Conservation (phyloP, 1,140 invertebrate species). For the Coptotermes formosanus region DNA sequence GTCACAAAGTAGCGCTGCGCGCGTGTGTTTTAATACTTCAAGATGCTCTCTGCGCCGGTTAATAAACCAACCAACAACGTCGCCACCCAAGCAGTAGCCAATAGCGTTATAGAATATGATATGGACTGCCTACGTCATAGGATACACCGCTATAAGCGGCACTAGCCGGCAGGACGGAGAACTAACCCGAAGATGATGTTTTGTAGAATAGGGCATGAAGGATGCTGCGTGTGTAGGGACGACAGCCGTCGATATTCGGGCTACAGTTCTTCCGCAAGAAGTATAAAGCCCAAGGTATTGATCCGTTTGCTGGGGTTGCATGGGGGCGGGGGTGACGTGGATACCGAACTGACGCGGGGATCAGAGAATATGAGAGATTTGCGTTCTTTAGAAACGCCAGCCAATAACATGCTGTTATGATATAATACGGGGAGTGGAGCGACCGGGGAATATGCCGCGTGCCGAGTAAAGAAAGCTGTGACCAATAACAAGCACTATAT, state of each 20-base stretch:
- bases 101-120: conserved; percentile 30
- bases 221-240: background rate
- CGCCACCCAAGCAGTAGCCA: conserved; percentile 12
- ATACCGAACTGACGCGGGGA: background rate
- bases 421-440: background rate
- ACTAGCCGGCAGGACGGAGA: background rate
- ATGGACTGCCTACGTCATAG: conserved; percentile 9
- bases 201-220: background rate
- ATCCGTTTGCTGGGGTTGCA: conserved; percentile 18
- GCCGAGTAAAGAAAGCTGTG: background rate
- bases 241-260: background rate
- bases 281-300: conserved; percentile 18
- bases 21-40: background rate
- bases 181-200: conserved; percentile 8
- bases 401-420: conserved; percentile 16
- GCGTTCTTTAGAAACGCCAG: conserved; percentile 1
- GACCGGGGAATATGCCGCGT: background rate
- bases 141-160: conserved; percentile 1
- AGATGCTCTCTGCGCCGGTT: background rate
- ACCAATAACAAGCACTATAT: conserved; percentile 26
- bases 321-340: conserved; percentile 11
- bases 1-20: background rate
- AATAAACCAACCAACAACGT: background rate
- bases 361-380: background rate
- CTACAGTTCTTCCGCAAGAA: background rate